Evolutionary conservation across 2,797 vertebrate genomes (phyloP), one percentile per base, ranked within the genome.

Genomic region (Cygnus olor): DNA sequence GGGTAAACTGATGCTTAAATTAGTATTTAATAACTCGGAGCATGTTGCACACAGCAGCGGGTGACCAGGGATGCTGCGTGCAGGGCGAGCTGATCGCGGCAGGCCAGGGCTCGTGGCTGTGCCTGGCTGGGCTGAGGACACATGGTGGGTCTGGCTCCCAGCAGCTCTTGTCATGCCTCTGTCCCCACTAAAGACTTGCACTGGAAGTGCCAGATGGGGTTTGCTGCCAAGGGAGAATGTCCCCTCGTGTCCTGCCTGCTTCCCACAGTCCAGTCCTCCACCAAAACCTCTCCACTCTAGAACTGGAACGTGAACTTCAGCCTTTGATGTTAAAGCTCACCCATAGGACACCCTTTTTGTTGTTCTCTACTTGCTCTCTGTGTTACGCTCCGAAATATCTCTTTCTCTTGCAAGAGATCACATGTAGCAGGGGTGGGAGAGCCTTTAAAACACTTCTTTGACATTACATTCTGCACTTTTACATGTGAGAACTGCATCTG

Each of bases 241-340:
- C 44, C 4, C 15, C 64, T 57, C 5, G 1, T 1, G 2, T 8
- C 6, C 1, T 3, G 40, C 11, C 28, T 1, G 3, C 25, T 1
- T 30, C 2, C 27, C 44, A 14, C 0, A 1, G n/a, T 13, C 27
- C 54, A 53, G 47, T 45, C 70, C 47, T 34, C 21, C 40, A 14
- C 32, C n/a, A 30, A 40, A 70, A 61, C 0, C 57, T 15, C 51
- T 49, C 49, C 36, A 3, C 12, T 66, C 47, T 2, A 18, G 3
- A 64, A 27, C 44, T 15, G 18, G 4, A 34, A 49, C 13, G 11
- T 2, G 20, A 38, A 32, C 20, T 40, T 4, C 2, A 0, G 19
- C 34, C 68, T 57, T 40, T 4, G 34, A 42, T 0, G 27, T 12
- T 11, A 34, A 16, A 24, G 69, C 69, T 57, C 45, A 25, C 30